phyloP scores from a whole-genome alignment of 1,140 invertebrate genomes.

The Sinonovacula constricta region DNA sequence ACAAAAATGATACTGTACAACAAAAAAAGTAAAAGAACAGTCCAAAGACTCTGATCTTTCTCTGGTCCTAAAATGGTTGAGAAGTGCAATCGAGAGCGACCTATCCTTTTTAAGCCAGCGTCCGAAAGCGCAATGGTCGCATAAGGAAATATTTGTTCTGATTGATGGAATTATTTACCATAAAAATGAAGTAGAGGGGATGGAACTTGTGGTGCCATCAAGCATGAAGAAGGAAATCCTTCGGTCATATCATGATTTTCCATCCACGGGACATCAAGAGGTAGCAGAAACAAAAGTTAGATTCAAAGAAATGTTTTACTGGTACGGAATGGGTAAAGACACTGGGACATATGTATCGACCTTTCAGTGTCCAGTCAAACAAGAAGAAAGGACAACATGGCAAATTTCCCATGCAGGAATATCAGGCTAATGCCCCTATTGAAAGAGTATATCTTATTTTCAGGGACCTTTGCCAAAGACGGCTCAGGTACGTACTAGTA shows the following conservation, averaged over 20 bases:
- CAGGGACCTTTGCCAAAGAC: no score
- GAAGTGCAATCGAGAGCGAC: no score
- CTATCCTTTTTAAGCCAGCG: no score
- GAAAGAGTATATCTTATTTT: no score
- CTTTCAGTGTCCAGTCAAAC: neutral
- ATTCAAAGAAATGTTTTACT: conserved; percentile 27
- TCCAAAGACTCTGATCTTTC: no score
- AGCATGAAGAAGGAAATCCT: neutral
- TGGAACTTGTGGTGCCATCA: no score
- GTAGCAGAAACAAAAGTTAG: conserved; percentile 18
- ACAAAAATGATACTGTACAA: no score
- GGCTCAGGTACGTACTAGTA: conserved; percentile 59
- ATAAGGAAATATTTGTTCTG: neutral
- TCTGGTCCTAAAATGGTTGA: no score
- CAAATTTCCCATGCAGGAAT: neutral
- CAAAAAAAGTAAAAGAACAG: no score
- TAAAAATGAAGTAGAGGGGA: neutral
- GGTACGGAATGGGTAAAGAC: no score
- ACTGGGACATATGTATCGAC: neutral
- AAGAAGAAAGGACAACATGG: neutral
- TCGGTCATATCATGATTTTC: neutral
- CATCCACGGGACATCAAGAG: no score
- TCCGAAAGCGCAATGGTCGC: neutral
- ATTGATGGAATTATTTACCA: neutral
- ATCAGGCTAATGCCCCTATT: no score